phyloP scores from a whole-genome alignment of 1,140 invertebrate species.

The Leptinotarsa undecemlineata region DNA sequence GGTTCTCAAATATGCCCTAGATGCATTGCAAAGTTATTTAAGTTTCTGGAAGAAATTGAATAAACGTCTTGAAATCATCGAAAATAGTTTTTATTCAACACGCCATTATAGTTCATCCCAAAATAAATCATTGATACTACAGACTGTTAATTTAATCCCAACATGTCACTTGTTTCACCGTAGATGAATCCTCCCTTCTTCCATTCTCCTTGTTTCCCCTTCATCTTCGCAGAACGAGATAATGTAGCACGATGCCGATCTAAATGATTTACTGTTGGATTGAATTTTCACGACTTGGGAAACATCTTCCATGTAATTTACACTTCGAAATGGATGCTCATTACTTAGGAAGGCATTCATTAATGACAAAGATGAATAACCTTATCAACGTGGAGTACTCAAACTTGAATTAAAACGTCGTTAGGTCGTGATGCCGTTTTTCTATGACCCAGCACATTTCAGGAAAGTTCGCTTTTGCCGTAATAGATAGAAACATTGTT shows the following conservation, averaged over 20 bases:
- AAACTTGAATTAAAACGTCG: constrained; percentile 11
- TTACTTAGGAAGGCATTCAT: constrained; percentile 16
- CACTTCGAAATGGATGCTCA: constrained; percentile 3
- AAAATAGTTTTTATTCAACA: too few relatives aligned
- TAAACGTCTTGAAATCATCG: too few relatives aligned
- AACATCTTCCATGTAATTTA: constrained; percentile 17
- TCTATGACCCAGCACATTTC: constrained; percentile 1
- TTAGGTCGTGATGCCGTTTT: background rate
- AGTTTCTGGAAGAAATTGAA: too few relatives aligned
- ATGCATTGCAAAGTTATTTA: too few relatives aligned
- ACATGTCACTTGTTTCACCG: background rate
- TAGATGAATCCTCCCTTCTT: background rate
- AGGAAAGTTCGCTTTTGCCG: background rate
- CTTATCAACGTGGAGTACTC: background rate
- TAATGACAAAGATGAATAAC: constrained; percentile 18
- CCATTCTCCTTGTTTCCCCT: background rate
- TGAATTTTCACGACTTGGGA: constrained; percentile 10
- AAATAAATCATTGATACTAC: too few relatives aligned
- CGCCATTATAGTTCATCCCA: too few relatives aligned
- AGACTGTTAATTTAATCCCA: too few relatives aligned
- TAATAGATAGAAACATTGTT: too few relatives aligned
- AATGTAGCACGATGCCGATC: constrained; percentile 8
- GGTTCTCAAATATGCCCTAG: too few relatives aligned
- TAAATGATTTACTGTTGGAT: constrained; percentile 14
- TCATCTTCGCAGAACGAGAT: background rate